Evolutionary conservation across 2,888 invertebrate species (phyloP).

Genomic region (Malthinus flaveolus): DNA sequence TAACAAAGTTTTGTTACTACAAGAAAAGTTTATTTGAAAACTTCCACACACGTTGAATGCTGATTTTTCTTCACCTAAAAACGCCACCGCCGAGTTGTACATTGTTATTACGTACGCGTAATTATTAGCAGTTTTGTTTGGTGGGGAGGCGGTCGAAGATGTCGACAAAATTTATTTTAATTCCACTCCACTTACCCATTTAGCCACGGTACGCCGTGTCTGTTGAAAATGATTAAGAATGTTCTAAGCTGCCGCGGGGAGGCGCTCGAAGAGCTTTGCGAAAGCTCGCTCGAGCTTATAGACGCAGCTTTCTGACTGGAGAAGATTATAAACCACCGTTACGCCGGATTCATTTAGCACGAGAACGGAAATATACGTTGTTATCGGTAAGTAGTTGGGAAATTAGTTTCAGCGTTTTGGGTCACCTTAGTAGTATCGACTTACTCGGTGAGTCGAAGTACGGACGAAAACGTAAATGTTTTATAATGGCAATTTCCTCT

Average conservation of each 20-base stretch:
- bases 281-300: constrained; percentile 18
- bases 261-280: constrained; percentile 13
- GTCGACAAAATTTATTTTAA: neutral
- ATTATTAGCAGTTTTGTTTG: too few species aligned
- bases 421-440: constrained; percentile 8
- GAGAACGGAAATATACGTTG: constrained; percentile 23
- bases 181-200: neutral
- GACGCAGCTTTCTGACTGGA: constrained; percentile 16
- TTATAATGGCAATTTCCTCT: constrained; percentile 15
- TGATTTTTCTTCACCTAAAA: constrained; percentile 9
- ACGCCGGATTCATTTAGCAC: constrained; percentile 22
- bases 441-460: constrained; percentile 3
- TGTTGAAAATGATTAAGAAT: constrained; percentile 11
- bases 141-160: too few species aligned
- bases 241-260: constrained; percentile 15
- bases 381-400: constrained; percentile 25
- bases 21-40: constrained; percentile 18
- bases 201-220: neutral
- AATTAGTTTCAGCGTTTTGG: constrained; percentile 22
- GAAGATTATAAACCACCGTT: constrained; percentile 18
- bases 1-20: constrained; percentile 12
- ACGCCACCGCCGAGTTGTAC: too few species aligned
- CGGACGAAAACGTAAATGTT: constrained; percentile 19
- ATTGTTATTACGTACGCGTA: too few species aligned
- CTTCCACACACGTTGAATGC: constrained; percentile 13